These are phyloP conservation scores for Oophaga pumilio DNA, from an alignment of 2,113 vertebrate species.

Conservation along the genomic window DNA sequence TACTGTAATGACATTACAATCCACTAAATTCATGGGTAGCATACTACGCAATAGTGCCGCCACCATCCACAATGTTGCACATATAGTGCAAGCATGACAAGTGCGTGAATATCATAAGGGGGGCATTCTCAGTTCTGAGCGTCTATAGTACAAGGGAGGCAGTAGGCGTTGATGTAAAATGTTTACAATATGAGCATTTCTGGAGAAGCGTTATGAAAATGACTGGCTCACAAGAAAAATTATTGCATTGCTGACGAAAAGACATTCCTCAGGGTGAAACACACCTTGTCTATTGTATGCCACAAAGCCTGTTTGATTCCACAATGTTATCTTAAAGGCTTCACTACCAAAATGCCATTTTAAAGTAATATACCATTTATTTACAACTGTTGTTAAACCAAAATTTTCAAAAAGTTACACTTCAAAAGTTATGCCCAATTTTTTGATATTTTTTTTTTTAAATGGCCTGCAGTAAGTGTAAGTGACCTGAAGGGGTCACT, in stretches of 20 bases:
- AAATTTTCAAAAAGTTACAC: not conserved
- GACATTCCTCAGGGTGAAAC: constrained; percentile 56
- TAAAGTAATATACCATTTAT: too few species aligned
- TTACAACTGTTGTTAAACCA: not conserved
- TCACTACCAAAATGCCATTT: not conserved
- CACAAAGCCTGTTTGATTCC: constrained; percentile 60
- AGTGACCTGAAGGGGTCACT: not conserved
- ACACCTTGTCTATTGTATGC: constrained; percentile 62
- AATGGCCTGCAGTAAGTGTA: not conserved
- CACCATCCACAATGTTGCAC: not conserved
- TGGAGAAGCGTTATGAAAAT: not conserved
- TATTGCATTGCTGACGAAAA: constrained; percentile 61
- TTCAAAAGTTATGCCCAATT: not conserved
- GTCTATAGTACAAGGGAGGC: too few species aligned
- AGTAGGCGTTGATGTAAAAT: too few species aligned
- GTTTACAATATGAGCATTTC: not conserved
- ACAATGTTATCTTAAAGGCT: not conserved
- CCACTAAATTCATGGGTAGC: too few species aligned
- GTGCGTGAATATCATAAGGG: too few species aligned
- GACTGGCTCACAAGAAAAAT: not conserved
- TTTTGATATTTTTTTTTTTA: not conserved
- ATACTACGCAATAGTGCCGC: not conserved
- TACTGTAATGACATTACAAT: too few species aligned
- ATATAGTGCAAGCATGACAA: not conserved
- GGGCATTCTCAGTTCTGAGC: too few species aligned